A percentile compares a stretch with the other conserved stretches of the same genome.
Evolutionary conservation across 2,113 vertebrate species (phyloP).

Genomic region (Pyrgilauda ruficollis): DNA sequence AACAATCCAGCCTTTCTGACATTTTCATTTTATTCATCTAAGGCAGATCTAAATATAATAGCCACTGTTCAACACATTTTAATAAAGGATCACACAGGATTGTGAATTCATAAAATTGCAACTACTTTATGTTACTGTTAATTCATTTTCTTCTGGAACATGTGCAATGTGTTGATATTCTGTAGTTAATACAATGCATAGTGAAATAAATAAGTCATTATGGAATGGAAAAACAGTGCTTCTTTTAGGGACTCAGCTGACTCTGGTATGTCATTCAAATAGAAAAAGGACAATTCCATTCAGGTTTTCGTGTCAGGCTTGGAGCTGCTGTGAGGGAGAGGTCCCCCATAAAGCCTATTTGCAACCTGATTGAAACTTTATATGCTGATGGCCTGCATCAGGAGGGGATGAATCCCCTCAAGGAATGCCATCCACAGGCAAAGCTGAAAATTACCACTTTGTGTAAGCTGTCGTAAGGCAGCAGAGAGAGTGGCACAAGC

Average conservation of each 20-base stretch:
- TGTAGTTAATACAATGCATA: not conserved
- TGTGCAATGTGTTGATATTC: not conserved
- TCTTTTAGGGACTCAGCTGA: not conserved
- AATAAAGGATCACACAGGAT: not conserved
- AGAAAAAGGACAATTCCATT: not conserved
- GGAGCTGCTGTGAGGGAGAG: not conserved
- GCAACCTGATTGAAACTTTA: not conserved
- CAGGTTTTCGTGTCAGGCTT: not conserved
- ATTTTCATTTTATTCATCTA: not conserved
- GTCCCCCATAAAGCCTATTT: not conserved
- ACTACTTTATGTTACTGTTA: not conserved
- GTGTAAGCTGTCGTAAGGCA: not conserved
- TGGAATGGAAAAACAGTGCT: not conserved
- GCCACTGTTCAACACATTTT: not conserved
- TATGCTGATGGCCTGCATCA: not conserved
- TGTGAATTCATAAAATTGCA: not conserved
- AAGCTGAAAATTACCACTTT: not conserved
- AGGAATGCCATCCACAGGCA: not conserved
- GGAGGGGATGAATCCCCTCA: not conserved
- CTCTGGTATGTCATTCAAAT: not conserved
- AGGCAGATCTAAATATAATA: not conserved
- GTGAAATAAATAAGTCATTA: not conserved
- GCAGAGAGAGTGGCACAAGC: not conserved
- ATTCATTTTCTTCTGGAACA: not conserved
- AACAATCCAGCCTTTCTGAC: not conserved